Percentiles rank a stretch among this genome's conserved stretches.
Evolutionary conservation across 2,888 invertebrate species (phyloP).

Genomic region (Aproaerema taeniolella): DNA sequence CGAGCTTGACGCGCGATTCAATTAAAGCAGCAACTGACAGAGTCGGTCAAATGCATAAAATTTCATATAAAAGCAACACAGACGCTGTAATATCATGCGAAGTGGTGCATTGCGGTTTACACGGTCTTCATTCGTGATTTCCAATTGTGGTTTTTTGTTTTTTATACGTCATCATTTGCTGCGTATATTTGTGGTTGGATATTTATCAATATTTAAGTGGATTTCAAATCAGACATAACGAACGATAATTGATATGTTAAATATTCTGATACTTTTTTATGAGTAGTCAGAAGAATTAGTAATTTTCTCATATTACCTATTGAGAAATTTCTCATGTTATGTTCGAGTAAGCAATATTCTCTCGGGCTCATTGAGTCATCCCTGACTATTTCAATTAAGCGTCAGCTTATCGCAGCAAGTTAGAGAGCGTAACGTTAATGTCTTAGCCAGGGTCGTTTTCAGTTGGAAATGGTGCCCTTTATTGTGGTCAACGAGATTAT

Average conservation of each 20-base stretch:
- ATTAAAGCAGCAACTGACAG: constrained; percentile 57
- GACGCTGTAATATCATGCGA: constrained; percentile 20
- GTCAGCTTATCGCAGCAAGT: constrained; percentile 13
- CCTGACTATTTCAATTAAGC: constrained; percentile 12
- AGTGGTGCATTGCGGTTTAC: constrained; percentile 23
- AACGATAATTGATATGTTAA: too few relatives aligned
- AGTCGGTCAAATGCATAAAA: constrained; percentile 35
- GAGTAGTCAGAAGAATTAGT: too few relatives aligned
- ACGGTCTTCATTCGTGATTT: constrained; percentile 21
- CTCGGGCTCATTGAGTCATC: constrained; percentile 6
- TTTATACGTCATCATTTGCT: constrained; percentile 6
- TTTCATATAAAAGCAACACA: constrained; percentile 18
- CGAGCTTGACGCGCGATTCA: constrained; percentile 55
- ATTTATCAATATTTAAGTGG: constrained; percentile 1
- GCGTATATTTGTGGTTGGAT: constrained; percentile 4
- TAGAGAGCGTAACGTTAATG: constrained; percentile 14
- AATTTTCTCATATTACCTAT: too few relatives aligned
- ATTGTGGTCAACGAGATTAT: too few relatives aligned
- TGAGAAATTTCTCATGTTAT: too few relatives aligned
- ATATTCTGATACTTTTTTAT: too few relatives aligned
- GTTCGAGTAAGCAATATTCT: too few relatives aligned
- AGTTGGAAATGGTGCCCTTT: too few relatives aligned
- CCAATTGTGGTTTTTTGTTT: constrained; percentile 9
- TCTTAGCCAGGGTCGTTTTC: constrained; percentile 10
- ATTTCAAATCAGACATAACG: neutral